Base-by-base conservation (phyloP, 2,113 vertebrate genomes). In the Nothoprocta perdicaria region DNA sequence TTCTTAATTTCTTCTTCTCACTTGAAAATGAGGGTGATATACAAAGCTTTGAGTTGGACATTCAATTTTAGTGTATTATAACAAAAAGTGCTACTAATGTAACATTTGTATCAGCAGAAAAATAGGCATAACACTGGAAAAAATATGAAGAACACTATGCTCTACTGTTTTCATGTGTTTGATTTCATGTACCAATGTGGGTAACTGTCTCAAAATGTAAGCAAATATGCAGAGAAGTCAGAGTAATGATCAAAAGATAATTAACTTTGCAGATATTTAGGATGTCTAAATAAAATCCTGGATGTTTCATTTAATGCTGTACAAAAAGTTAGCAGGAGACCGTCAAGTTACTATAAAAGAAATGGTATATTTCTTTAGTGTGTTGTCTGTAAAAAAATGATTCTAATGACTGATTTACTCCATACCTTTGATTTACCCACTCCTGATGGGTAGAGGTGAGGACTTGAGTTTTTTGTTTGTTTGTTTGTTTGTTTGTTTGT, bases 211-310 rank as follows among this genome's bases (percentile, higher is more conserved):
- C 68, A 55, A 5, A 62, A 91, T 89, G 79, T 46, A 65, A 86
- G 58, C 43, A 27, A 84, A 61, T 31, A 48, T 38, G 33, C 14
- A 74, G 57, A n/a, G 26, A 10, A 65, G 50, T 19, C 67, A 72
- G 16, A 87, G 93, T 85, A 93, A 46, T 22, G 61, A 80, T 38
- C 26, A 85, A 52, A 81, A 60, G 46, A 14, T 48, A 41, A 80
- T 90, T 81, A 72, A 21, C 61, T 82, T 31, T 9, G 1, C 22
- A 83, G 41, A 45, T 71, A 65, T 80, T 72, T 26, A 53, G 22
- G 16, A 48, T 72, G 69, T 84, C 18, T 71, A 82, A 93, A 85
- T 82, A 83, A 92, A 67, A 57, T 78, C 57, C n/a, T 68, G 21
- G 10, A 83, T 9, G 8, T 31, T 83, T 13, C 12, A 61, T 80